Percentiles rank a stretch among this genome's conserved stretches.
Conservation (phyloP, 2,113 vertebrate species). For the Scomber scombrus region DNA sequence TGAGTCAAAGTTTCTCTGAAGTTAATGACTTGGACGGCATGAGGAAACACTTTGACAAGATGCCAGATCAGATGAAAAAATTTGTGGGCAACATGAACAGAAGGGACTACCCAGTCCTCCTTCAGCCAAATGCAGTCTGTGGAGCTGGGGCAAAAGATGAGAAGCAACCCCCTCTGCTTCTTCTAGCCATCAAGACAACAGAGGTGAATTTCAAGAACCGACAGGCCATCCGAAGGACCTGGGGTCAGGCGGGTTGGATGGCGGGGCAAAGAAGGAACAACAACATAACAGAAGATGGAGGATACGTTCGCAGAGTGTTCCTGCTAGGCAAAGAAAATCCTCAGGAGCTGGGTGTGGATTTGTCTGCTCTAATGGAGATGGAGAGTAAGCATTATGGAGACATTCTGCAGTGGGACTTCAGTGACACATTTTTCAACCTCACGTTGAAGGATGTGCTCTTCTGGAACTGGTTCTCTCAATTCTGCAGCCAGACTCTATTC, state of each 20-base stretch:
- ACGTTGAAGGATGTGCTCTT: slow-evolving; percentile 86
- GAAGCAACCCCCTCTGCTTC: slow-evolving; percentile 60
- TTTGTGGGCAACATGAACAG: slow-evolving; percentile 78
- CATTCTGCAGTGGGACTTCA: slow-evolving; percentile 85
- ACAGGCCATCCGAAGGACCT: slow-evolving; percentile 82
- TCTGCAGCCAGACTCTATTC: slow-evolving; percentile 67
- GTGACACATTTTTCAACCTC: slow-evolving; percentile 86
- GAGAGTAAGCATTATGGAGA: slow-evolving; percentile 76
- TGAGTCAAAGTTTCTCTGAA: slow-evolving; percentile 22
- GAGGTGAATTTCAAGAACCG: slow-evolving; percentile 73
- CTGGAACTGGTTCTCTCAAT: slow-evolving; percentile 80
- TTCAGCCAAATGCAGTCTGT: slow-evolving; percentile 70
- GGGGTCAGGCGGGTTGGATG: slow-evolving; percentile 77
- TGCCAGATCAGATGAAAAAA: slow-evolving; percentile 59
- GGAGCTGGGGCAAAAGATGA: slow-evolving; percentile 34
- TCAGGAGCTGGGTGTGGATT: not conserved
- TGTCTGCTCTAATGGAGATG: slow-evolving; percentile 39
- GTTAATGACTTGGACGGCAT: not conserved
- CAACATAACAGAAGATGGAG: slow-evolving; percentile 27
- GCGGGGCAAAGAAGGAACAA: slow-evolving; percentile 21
- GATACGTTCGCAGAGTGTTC: slow-evolving; percentile 79
- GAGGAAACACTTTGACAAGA: not conserved
- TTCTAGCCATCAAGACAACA: slow-evolving; percentile 84
- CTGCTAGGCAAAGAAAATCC: slow-evolving; percentile 73
- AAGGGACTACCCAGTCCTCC: slow-evolving; percentile 74